These are phyloP conservation scores for Corythaeola cristata DNA, from an alignment of 2,113 vertebrate genomes.

Conservation along the genomic window DNA sequence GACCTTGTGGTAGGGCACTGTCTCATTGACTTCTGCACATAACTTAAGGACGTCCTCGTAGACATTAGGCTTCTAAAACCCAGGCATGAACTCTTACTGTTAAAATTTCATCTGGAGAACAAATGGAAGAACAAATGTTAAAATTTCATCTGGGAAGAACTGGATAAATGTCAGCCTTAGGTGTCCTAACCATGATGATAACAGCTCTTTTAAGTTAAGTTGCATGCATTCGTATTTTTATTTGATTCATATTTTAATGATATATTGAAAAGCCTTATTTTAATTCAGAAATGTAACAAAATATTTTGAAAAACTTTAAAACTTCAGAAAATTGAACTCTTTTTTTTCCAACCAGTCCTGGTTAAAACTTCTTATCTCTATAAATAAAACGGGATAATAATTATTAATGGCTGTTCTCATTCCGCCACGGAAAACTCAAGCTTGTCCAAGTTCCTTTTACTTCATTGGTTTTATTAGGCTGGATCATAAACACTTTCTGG, in stretches of 20 bases:
- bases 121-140: too few relatives aligned
- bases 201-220: background rate
- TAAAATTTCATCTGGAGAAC: background rate
- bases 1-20: background rate
- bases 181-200: background rate
- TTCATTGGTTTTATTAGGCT: background rate
- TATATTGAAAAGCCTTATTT: background rate
- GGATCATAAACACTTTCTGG: background rate
- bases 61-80: background rate
- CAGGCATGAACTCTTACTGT: background rate
- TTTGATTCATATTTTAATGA: background rate
- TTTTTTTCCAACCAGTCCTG: background rate
- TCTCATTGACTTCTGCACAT: background rate
- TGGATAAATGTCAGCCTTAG: background rate
- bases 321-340: background rate
- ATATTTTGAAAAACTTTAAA: background rate
- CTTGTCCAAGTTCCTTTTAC: background rate
- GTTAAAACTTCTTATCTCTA: background rate
- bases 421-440: background rate
- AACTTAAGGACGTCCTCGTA: background rate
- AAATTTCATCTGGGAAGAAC: background rate
- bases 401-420: background rate
- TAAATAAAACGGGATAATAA: background rate
- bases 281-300: background rate
- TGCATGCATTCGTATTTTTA: background rate